Conservation (phyloP, 1,140 invertebrate genomes). For the Heliconius hewitsoni region DNA sequence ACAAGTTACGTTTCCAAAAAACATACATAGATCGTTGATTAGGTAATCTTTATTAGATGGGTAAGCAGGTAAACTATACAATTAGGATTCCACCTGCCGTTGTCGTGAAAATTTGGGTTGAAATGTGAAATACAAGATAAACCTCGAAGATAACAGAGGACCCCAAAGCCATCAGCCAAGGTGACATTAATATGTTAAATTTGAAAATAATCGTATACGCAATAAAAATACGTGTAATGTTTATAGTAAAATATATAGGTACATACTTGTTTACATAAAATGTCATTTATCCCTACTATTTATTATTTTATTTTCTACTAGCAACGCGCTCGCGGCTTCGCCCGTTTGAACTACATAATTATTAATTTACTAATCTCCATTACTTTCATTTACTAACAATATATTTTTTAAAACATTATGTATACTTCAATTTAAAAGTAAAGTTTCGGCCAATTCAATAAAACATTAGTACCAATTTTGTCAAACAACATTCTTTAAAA, state of each 20-base stretch:
- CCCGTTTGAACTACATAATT: too few relatives aligned
- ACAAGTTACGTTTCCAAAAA: not conserved
- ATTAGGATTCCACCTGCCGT: conserved; percentile 23
- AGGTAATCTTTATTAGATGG: conserved; percentile 3
- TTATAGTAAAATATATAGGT: not conserved
- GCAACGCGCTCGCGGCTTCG: too few relatives aligned
- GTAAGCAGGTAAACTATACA: conserved; percentile 23
- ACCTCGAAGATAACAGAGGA: conserved; percentile 6
- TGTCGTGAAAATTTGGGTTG: conserved; percentile 28
- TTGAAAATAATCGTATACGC: not conserved
- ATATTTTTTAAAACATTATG: too few relatives aligned
- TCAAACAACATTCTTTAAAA: too few relatives aligned
- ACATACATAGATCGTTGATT: not conserved
- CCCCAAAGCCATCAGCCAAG: conserved; percentile 12
- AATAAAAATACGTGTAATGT: not conserved
- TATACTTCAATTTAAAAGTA: too few relatives aligned
- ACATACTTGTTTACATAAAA: not conserved
- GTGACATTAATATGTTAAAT: not conserved
- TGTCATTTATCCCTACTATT: not conserved
- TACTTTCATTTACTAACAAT: too few relatives aligned
- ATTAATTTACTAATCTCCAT: too few relatives aligned
- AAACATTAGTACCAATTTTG: too few relatives aligned
- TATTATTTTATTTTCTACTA: not conserved
- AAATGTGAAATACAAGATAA: conserved; percentile 25
- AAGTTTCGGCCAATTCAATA: too few relatives aligned